Percentiles rank a stretch among this genome's conserved stretches.
These are phyloP conservation scores for Apoderus coryli DNA, from an alignment of 2,888 invertebrate species.

Conservation along the genomic window DNA sequence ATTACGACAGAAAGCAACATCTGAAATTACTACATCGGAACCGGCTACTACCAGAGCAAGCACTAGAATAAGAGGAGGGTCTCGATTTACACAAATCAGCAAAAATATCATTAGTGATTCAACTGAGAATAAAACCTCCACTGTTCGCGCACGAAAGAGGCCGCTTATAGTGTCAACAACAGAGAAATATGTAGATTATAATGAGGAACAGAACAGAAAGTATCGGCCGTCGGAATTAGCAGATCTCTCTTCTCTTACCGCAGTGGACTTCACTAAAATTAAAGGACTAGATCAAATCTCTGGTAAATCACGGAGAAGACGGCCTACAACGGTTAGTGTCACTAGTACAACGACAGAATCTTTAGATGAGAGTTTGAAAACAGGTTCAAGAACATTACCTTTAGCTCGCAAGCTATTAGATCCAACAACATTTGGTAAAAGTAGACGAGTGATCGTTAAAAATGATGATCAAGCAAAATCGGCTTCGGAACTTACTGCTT, in stretches of 20 bases:
- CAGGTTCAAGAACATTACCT: slow-evolving; percentile 17
- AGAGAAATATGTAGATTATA: slow-evolving; percentile 22
- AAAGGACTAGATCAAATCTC: slow-evolving; percentile 17
- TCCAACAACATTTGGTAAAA: slow-evolving; percentile 14
- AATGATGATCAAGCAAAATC: slow-evolving; percentile 17
- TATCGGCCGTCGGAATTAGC: slow-evolving; percentile 32
- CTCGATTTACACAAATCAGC: slow-evolving; percentile 19
- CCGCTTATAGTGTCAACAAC: slow-evolving; percentile 16
- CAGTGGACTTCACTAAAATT: slow-evolving; percentile 31
- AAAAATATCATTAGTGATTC: neutral
- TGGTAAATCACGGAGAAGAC: slow-evolving; percentile 15
- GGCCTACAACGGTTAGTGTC: slow-evolving; percentile 15
- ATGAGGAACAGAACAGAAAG: slow-evolving; percentile 22
- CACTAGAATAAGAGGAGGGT: slow-evolving; percentile 21
- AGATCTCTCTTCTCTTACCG: slow-evolving; percentile 40
- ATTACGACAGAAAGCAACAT: slow-evolving; percentile 17
- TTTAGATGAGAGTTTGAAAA: slow-evolving; percentile 17
- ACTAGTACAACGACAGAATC: slow-evolving; percentile 15
- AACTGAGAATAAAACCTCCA: slow-evolving; percentile 12
- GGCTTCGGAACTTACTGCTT: slow-evolving; percentile 14
- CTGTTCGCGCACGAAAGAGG: slow-evolving; percentile 15
- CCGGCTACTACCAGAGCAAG: slow-evolving; percentile 12
- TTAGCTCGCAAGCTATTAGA: slow-evolving; percentile 16
- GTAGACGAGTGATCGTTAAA: slow-evolving; percentile 13
- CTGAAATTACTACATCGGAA: slow-evolving; percentile 11